Evolutionary conservation across 2,888 invertebrate species (phyloP), one percentile per base, ranked within the genome.

Genomic region (Phortica magna): DNA sequence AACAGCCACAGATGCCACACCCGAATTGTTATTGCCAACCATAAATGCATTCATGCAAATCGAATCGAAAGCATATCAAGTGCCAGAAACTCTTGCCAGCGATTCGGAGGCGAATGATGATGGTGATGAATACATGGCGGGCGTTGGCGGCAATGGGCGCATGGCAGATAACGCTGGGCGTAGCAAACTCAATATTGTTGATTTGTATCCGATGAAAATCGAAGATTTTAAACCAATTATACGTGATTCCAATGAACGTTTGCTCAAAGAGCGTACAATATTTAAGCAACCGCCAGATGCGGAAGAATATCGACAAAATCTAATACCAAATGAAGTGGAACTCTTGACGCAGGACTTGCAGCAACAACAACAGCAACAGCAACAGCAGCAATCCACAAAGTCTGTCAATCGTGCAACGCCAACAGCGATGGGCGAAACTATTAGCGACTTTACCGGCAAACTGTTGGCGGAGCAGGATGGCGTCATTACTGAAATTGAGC

Each of bases 401-500:
- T 74, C 61, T 48, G 75, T 76, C 12, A 78, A 78, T 71, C 73
- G 59, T 39, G 77, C 42, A 7, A 17, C 65, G 70, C 61, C 70
- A 39, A 17, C 81, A 5, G 39, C 79, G 17, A 39, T 22, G 17
- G 64, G 74, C 22, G 78, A 76, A 48, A 61, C 55, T 61, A 76
- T 82, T 73, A 84, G 78, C 48, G 91, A 91, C 75, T 91, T 91
- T 64, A 91, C 91, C 2, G 90, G 90, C 5, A 90, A 91, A 82
- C 78, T 92, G 42, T 76, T 91, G 43, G 91, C 91, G 65, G 91
- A 92, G 74, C 89, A 90, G 77, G 92, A 92, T 82, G 91, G 90
- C 74, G 83, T 91, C 73, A 91, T 92, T 77, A 91, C 92, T 9
- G 91, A 91, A 85, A 92, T 92, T 74, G 92, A 92, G 81, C 88